phyloP scores from a whole-genome alignment of 2,113 vertebrate species.

The Zapornia atra region DNA sequence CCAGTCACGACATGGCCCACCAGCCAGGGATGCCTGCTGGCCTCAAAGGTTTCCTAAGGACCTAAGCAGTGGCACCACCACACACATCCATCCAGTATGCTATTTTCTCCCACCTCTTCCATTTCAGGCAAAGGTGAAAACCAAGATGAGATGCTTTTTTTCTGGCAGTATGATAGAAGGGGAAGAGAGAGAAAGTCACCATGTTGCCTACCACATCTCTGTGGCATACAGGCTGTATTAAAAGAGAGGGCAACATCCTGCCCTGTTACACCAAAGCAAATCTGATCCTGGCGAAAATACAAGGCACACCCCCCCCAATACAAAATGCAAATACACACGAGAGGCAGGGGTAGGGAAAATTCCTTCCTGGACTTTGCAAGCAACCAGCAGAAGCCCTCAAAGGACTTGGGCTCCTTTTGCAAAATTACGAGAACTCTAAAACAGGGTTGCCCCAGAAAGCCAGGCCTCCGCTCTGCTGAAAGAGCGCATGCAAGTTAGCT shows the following conservation, averaged over 20 bases:
- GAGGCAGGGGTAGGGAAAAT: not conserved
- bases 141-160: not conserved
- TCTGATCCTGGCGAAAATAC: not conserved
- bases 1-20: not conserved
- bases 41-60: not conserved
- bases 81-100: fast-evolving
- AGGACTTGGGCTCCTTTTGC: not conserved
- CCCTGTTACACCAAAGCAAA: not conserved
- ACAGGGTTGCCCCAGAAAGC: not conserved
- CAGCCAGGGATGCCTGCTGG: not conserved
- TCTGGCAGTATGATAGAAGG: not conserved
- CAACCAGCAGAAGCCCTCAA: not conserved
- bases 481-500: not conserved
- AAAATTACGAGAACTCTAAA: not conserved
- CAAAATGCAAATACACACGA: not conserved
- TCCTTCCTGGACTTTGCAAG: not conserved
- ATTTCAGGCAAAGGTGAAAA: not conserved
- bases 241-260: not conserved
- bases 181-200: not conserved
- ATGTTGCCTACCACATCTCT: not conserved
- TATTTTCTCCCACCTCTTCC: not conserved
- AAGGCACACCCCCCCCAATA: not conserved
- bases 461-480: not conserved
- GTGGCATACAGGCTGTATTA: not conserved
- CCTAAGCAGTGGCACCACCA: not conserved